These are phyloP conservation scores for Rhombomys opimus DNA, from an alignment of 2,113 vertebrate genomes.

Conservation along the genomic window DNA sequence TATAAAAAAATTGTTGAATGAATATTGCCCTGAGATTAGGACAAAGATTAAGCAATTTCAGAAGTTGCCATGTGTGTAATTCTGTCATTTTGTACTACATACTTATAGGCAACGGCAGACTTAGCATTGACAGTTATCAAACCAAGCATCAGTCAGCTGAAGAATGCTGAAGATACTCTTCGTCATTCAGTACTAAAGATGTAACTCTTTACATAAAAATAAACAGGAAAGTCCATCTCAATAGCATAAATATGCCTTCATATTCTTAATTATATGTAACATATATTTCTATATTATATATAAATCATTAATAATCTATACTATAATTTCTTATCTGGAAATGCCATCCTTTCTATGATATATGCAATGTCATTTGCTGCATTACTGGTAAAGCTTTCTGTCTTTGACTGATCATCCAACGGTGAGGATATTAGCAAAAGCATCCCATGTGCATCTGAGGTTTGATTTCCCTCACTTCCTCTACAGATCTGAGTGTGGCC, in stretches of 20 bases:
- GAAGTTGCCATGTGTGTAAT: background rate
- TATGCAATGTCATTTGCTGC: background rate
- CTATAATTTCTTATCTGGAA: background rate
- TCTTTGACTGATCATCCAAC: background rate
- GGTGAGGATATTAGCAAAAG: slow-evolving; percentile 31
- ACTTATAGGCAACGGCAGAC: background rate
- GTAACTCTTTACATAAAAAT: background rate
- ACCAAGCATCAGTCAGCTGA: background rate
- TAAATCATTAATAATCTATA: background rate
- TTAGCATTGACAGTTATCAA: too few relatives aligned
- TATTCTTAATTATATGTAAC: too few relatives aligned
- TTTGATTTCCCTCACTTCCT: background rate
- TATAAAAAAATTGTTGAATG: background rate
- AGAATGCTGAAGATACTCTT: background rate
- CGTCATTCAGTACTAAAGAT: background rate
- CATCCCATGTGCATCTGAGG: background rate
- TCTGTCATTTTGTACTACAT: background rate
- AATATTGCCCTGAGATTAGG: background rate
- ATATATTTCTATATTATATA: too few relatives aligned
- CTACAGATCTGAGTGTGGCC: background rate
- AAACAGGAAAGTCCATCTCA: background rate
- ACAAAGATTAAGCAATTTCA: background rate
- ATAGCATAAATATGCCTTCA: background rate
- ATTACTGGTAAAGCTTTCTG: background rate
- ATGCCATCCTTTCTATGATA: background rate